A percentile compares a stretch with the other conserved stretches of the same genome.
These are phyloP conservation scores for Rhingia rostrata DNA, from an alignment of 2,888 invertebrate genomes.

Conservation along the genomic window DNA sequence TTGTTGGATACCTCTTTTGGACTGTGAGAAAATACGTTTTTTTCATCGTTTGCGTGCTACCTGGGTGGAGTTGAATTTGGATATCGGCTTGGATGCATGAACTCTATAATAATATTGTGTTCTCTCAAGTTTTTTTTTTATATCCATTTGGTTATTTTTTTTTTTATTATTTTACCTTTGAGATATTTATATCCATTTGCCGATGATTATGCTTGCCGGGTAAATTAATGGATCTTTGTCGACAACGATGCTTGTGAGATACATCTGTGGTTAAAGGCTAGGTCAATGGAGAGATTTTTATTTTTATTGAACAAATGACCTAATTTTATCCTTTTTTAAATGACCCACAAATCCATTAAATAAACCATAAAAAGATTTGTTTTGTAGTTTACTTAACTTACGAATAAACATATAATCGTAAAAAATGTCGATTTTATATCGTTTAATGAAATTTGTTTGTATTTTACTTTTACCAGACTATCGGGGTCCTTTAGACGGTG, in stretches of 20 bases:
- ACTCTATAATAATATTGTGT: background rate
- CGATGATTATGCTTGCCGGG: conserved; percentile 10
- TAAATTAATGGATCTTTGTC: conserved; percentile 2
- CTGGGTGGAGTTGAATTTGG: conserved; percentile 21
- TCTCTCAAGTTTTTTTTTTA: background rate
- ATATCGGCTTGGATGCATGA: background rate
- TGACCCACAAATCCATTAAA: no score
- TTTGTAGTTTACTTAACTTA: no score
- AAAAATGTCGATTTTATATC: no score
- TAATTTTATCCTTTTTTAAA: background rate
- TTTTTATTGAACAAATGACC: conserved; percentile 3
- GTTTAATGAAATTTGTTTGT: no score
- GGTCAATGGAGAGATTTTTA: background rate
- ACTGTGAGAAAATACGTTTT: conserved; percentile 7
- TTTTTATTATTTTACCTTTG: background rate
- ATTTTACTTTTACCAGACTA: no score
- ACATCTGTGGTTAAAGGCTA: background rate
- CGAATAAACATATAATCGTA: no score
- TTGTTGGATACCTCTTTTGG: conserved; percentile 20
- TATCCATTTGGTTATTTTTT: background rate
- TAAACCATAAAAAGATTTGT: no score
- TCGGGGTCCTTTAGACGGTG: no score
- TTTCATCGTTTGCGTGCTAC: conserved; percentile 15
- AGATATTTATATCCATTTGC: background rate
- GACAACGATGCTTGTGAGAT: background rate